Conservation (phyloP, 2,113 vertebrate species). For the Neogale vison region DNA sequence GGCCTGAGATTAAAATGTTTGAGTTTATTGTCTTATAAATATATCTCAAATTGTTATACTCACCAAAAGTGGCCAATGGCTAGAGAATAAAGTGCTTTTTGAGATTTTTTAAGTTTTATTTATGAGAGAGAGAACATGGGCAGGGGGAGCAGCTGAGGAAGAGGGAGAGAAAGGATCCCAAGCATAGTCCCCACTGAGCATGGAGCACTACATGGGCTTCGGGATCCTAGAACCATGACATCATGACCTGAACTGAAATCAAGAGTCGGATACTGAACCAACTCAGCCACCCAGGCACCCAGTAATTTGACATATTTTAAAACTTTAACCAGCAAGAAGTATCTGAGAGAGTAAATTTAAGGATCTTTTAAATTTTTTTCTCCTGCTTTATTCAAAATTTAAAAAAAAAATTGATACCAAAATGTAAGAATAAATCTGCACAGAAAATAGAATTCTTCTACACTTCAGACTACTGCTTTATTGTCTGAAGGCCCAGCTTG, state of each 20-base stretch:
- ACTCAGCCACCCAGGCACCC: neutral
- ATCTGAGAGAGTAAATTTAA: neutral
- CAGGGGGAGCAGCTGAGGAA: neutral
- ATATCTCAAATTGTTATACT: neutral
- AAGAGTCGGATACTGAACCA: neutral
- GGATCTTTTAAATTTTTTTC: neutral
- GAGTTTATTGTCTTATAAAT: neutral
- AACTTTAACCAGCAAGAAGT: neutral
- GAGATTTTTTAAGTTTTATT: neutral
- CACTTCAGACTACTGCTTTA: neutral
- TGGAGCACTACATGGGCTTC: neutral
- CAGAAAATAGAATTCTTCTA: slow-evolving; percentile 25
- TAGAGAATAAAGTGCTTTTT: neutral
- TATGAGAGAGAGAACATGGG: neutral
- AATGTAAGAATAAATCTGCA: neutral
- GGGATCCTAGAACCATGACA: neutral
- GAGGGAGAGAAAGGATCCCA: neutral
- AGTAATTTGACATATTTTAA: neutral
- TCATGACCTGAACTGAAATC: neutral
- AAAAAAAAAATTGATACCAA: neutral
- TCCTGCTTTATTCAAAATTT: neutral
- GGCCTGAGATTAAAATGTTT: neutral
- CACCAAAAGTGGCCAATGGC: neutral
- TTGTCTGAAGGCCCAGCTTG: neutral
- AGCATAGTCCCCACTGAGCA: neutral